Conservation (phyloP, 2,888 invertebrate genomes). For the Cheilosia vulpina region DNA sequence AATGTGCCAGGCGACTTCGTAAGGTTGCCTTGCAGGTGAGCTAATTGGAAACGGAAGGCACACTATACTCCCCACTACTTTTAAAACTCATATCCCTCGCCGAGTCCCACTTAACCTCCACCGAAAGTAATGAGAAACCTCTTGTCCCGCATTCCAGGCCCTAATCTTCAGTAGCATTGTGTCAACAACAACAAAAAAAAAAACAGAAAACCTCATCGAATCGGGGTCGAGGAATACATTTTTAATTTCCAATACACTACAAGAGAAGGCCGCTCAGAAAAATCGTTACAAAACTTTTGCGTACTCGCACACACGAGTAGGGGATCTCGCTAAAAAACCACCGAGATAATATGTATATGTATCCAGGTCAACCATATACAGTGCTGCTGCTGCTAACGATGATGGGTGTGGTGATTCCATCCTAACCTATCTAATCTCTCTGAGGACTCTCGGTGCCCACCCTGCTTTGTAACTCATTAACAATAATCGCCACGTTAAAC, state of each 20-base stretch:
- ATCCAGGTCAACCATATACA: conserved; percentile 71
- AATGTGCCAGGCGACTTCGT: conserved; percentile 34
- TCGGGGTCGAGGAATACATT: conserved; percentile 71
- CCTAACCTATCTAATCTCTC: conserved; percentile 73
- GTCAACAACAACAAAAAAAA: background rate
- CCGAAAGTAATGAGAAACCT: conserved; percentile 44
- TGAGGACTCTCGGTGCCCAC: conserved; percentile 51
- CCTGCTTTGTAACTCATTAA: conserved; percentile 72
- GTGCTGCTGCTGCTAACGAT: conserved; percentile 32
- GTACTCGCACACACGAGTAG: conserved; percentile 35
- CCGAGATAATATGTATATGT: too few species aligned
- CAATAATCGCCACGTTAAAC: conserved; percentile 74
- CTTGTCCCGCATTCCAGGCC: conserved; percentile 31
- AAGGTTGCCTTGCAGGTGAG: conserved; percentile 21
- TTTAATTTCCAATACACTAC: conserved; percentile 70
- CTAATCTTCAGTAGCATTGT: conserved; percentile 40
- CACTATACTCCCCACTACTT: conserved; percentile 59
- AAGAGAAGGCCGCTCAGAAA: conserved; percentile 25
- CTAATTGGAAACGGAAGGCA: conserved; percentile 39
- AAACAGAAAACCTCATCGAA: conserved; percentile 51
- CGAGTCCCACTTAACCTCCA: conserved; percentile 62
- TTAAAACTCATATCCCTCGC: conserved; percentile 66
- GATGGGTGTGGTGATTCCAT: conserved; percentile 71
- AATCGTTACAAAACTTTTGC: conserved; percentile 65
- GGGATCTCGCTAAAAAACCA: conserved; percentile 12